Evolutionary conservation across 1,140 invertebrate genomes (phyloP).

Genomic region (Drosophila ironensis): DNA sequence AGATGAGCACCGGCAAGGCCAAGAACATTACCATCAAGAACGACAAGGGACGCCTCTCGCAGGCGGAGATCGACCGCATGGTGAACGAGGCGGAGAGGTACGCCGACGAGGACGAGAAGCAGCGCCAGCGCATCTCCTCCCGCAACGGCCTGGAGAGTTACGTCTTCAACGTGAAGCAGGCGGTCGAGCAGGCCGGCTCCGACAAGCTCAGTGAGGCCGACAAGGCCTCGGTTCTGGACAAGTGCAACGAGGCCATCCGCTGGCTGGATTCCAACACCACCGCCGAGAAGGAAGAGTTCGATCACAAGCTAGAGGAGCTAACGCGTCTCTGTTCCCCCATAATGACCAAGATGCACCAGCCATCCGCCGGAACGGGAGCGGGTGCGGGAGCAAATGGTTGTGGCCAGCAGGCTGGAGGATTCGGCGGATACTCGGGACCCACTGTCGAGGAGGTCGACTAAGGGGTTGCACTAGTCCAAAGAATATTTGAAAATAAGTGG

Average conservation of each 20-base stretch:
- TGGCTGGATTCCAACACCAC: slow-evolving; percentile 86
- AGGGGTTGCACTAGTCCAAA: not conserved
- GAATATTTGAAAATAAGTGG: not conserved
- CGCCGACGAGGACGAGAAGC: slow-evolving; percentile 85
- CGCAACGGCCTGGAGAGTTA: slow-evolving; percentile 87
- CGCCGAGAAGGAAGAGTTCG: slow-evolving; percentile 86
- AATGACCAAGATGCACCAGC: slow-evolving; percentile 84
- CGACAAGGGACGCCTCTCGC: slow-evolving; percentile 90
- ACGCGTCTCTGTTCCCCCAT: slow-evolving; percentile 83
- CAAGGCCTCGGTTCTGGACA: slow-evolving; percentile 84
- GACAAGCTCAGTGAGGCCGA: slow-evolving; percentile 85
- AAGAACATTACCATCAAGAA: slow-evolving; percentile 92
- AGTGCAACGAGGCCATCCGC: slow-evolving; percentile 83
- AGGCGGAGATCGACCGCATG: slow-evolving; percentile 89
- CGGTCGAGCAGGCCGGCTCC: slow-evolving; percentile 81
- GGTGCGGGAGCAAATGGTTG: slow-evolving; percentile 12
- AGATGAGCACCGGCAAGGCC: slow-evolving; percentile 83
- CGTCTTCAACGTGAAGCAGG: slow-evolving; percentile 86
- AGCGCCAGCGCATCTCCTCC: slow-evolving; percentile 85
- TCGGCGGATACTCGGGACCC: slow-evolving; percentile 52
- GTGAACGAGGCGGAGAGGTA: slow-evolving; percentile 50
- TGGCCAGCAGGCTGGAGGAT: slow-evolving; percentile 72
- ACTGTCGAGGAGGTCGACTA: slow-evolving; percentile 68
- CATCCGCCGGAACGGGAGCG: slow-evolving; percentile 8
- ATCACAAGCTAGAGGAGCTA: slow-evolving; percentile 84